Conservation (phyloP, 2,113 vertebrate genomes). For the Seriola dumerili region DNA sequence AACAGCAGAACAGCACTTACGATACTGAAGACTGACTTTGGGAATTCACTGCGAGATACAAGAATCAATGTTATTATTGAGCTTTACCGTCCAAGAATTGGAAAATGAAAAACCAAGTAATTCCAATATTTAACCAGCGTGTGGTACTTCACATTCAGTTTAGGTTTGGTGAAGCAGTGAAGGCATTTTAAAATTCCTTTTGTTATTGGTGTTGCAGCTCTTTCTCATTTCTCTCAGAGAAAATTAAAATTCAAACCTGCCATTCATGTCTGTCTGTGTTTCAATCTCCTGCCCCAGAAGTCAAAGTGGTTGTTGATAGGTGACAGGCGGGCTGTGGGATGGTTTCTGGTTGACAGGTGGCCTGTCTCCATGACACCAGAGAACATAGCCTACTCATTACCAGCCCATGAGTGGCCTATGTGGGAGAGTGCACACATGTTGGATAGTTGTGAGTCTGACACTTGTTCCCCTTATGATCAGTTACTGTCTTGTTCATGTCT, state of each 20-base stretch:
- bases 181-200: conserved; percentile 16
- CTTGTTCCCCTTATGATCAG: not conserved
- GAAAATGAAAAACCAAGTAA: not conserved
- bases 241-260: conserved; percentile 42
- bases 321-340: conserved; percentile 53
- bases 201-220: conserved; percentile 21
- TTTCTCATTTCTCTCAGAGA: conserved; percentile 18
- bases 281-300: not conserved
- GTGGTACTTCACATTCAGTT: not conserved
- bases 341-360: conserved; percentile 58
- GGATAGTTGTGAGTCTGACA: conserved; percentile 6
- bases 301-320: conserved; percentile 31
- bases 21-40: not conserved
- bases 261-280: not conserved
- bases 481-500: not conserved
- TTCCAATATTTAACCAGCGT: not conserved
- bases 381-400: conserved; percentile 37
- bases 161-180: conserved; percentile 6
- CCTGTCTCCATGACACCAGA: conserved; percentile 45
- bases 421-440: conserved; percentile 31
- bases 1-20: no score
- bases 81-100: not conserved
- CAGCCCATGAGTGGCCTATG: not conserved
- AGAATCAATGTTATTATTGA: not conserved
- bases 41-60: not conserved